Base-by-base conservation (phyloP, 2,888 invertebrate genomes). In the Asteroscopus sphinx region DNA sequence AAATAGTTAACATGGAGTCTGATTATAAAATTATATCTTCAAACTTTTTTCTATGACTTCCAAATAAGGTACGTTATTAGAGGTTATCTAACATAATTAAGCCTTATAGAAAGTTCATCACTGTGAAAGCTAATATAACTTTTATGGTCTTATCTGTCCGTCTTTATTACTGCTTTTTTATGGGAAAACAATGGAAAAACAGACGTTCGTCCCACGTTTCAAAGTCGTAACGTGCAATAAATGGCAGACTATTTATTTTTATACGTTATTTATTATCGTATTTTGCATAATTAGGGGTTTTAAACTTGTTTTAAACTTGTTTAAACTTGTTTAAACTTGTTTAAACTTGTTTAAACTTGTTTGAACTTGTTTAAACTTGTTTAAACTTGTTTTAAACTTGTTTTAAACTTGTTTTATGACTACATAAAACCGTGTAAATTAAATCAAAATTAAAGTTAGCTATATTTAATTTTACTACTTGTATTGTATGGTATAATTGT, bases 161-260 rank as follows among this genome's bases (percentile, higher is more conserved):
- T 37, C 33, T 73, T 63, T 66, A 62, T 41, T n/a, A 42, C 46
- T 1, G 44, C 40, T 35, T 58, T 64, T 73, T 75, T 73, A 75
- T 76, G 56, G 32, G 48, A 59, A 76, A 75, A 76, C 73, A 73
- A 76, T 70, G 60, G 62, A 13, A 59, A 61, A 67, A 45, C 47
- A 25, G 36, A 21, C 30, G 26, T 59, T 12, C 33, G 13, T 17
- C 76, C 76, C 58, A 76, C 74, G 60, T 60, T 42, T 28, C 37
- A 40, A 44, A 52, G 53, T 67, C 53, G 54, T 71, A 59, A 53
- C 47, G 26, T 17, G 9, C 32, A 26, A 44, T 47, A 47, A 69
- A 73, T 51, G 54, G 54, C 52, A 11, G 45, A 54, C 68, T 62
- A 62, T 63, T 64, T 75, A 73, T 64, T 75, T 58, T 61, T 61